A percentile compares a stretch with the other conserved stretches of the same genome.
phyloP scores from a whole-genome alignment of 1,140 invertebrate species.

The Magallana gigas region DNA sequence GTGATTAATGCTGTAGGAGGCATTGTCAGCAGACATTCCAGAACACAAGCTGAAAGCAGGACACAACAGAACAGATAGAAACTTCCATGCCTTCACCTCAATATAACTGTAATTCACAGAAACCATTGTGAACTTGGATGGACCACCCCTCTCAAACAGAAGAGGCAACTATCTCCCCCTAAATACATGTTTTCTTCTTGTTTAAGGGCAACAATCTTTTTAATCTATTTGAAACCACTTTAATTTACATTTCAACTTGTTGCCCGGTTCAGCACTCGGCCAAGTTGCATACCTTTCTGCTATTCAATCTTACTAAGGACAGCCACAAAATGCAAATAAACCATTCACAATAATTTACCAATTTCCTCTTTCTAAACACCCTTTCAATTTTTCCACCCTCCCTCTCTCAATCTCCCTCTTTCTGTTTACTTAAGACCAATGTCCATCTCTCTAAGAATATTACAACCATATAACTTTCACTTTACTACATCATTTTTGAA shows the following conservation, averaged over 20 bases:
- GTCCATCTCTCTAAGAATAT: too few relatives aligned
- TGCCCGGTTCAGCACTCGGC: not conserved
- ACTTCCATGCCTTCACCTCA: not conserved
- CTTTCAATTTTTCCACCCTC: too few relatives aligned
- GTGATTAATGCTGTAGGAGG: slow-evolving; percentile 4
- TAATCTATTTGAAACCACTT: slow-evolving; percentile 20
- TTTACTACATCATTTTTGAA: too few relatives aligned
- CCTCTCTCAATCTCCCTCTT: too few relatives aligned
- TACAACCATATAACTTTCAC: too few relatives aligned
- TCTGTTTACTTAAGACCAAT: too few relatives aligned
- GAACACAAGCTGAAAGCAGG: slow-evolving; percentile 3
- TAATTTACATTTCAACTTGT: slow-evolving; percentile 25
- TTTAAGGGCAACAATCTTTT: slow-evolving; percentile 36
- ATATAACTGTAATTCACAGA: slow-evolving; percentile 23
- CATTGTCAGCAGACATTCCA: slow-evolving; percentile 19
- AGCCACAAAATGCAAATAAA: slow-evolving; percentile 18
- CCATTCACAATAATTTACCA: slow-evolving; percentile 1
- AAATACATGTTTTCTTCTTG: slow-evolving; percentile 36
- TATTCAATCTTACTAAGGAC: slow-evolving; percentile 12
- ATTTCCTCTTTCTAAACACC: not conserved
- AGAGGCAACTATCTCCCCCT: not conserved
- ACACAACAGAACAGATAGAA: not conserved
- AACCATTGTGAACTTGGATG: not conserved
- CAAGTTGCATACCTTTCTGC: not conserved
- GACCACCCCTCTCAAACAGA: slow-evolving; percentile 12